Evolutionary conservation across 2,113 vertebrate genomes (phyloP), one percentile per base, ranked within the genome.

Genomic region (Proteles cristata): DNA sequence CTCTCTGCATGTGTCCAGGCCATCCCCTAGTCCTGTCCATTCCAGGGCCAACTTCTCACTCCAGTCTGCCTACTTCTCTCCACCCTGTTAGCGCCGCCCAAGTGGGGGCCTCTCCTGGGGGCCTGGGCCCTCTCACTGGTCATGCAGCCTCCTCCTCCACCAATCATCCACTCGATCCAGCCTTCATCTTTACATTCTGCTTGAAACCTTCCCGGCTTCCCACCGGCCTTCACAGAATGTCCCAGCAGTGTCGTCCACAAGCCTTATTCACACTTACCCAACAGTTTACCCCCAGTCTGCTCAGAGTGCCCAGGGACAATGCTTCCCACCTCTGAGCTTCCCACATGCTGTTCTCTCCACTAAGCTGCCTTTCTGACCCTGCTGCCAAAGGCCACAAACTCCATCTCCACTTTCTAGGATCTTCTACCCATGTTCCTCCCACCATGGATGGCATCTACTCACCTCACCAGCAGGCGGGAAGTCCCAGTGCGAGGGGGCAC

Each of bases 401-500:
- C 14, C 66, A 39, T 25, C 7, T 9, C 16, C 4, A 19, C 19
- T 35, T 81, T 66, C 55, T 4, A 48, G n/a, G 61, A 26, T 1
- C 35, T 19, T 55, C 89, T 33, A 50, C 43, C 65, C 5, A 0
- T 17, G 66, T 19, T 7, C 21, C n/a, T 45, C 69, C 55, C 26
- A 50, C 53, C 11, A 86, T 73, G 0, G 87, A 97, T 0, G 98
- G 98, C 3, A 97, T 95, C 81, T 95, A 35, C 98, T 97, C 63
- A 98, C 97, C 96, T 97, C 50, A 74, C 63, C 53, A 91, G 81
- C 35, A 66, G 0, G 98, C 98, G 7, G 88, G 97, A 11, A 97
- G 97, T 10, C 88, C 94, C 14, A 53, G 98, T 45, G 97, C 11
- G 0, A 95, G 98, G 45, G 98, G 99, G 48, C 91, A 98, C 80